Evolutionary conservation across 2,888 invertebrate genomes (phyloP), one percentile per base, ranked within the genome.

Genomic region (Chrysolina haemoptera): DNA sequence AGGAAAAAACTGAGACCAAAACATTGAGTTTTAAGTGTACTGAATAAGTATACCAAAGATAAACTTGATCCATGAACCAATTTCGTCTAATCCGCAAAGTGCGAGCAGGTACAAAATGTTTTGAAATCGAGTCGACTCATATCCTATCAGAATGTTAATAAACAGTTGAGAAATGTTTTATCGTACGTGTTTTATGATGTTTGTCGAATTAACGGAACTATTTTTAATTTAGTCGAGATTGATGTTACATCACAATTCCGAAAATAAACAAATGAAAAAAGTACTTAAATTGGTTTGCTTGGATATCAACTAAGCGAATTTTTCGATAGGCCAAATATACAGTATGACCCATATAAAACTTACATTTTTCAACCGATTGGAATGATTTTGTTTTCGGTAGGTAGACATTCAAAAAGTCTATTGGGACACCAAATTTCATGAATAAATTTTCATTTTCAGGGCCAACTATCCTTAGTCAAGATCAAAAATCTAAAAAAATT

Each of bases 131-230:
- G 35, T 20, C 22, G 55, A n/a, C 22, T 62, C 46, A 43, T 27
- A 62, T 66, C 62, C 62, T 70, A 70, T 63, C 50, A 63, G 53
- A 67, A 67, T 59, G 71, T 65, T 65, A 50, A 67, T 59, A 71
- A 18, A 46, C 9, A 16, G 20, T 71, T 71, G 53, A 10, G 67
- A 71, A 66, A 71, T 16, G 10, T 59, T 22, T 59, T 59, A 59
- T 59, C 59, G 59, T 59, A 35, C 35, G 27, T 59, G 35, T 35
- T 59, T 59, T 59, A 59, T 59, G 59, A 11, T 59, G 35, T 59
- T 59, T 59, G n/a, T 59, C 27, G 35, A 59, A 59, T 27, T 27
- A 27, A 27, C 59, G 22, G n/a, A 35, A 59, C 59, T 59, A 35
- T 59, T 59, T 59, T 59, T 53, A 59, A 59, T 27, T 59, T 16